Evolutionary conservation across 2,113 vertebrate species (phyloP).

Genomic region (Cephalopterus ornatus): DNA sequence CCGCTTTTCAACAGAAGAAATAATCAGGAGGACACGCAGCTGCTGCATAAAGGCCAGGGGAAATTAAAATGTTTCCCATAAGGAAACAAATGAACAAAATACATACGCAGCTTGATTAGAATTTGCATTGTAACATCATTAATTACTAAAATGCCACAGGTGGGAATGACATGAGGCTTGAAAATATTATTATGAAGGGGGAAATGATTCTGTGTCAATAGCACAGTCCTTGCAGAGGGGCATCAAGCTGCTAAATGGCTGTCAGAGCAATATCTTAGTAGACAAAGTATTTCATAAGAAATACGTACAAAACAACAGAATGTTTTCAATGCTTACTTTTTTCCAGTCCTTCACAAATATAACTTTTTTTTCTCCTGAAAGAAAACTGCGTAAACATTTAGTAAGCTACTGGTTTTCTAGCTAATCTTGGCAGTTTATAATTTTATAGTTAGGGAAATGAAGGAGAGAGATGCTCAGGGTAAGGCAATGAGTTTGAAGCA

Average conservation of each 20-base stretch:
- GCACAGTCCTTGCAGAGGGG: neutral
- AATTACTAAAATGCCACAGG: constrained; percentile 64
- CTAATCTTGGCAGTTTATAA: neutral
- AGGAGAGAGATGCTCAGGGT: neutral
- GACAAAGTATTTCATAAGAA: constrained; percentile 14
- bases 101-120: constrained; percentile 43
- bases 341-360: neutral
- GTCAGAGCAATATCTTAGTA: neutral
- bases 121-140: constrained; percentile 53
- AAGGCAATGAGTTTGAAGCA: neutral
- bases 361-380: neutral
- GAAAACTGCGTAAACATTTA: neutral
- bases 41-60: constrained; percentile 30
- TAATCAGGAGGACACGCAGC: constrained; percentile 58
- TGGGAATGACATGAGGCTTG: constrained; percentile 48
- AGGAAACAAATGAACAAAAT: constrained; percentile 59
- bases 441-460: neutral
- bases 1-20: constrained; percentile 19
- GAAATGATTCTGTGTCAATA: constrained; percentile 26
- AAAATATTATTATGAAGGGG: constrained; percentile 43
- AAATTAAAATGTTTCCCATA: constrained; percentile 56
- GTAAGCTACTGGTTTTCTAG: neutral
- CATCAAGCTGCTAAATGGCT: neutral
- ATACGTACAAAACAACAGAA: neutral
- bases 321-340: neutral